Conservation (phyloP, 1,140 invertebrate genomes). For the Drosophila miranda region DNA sequence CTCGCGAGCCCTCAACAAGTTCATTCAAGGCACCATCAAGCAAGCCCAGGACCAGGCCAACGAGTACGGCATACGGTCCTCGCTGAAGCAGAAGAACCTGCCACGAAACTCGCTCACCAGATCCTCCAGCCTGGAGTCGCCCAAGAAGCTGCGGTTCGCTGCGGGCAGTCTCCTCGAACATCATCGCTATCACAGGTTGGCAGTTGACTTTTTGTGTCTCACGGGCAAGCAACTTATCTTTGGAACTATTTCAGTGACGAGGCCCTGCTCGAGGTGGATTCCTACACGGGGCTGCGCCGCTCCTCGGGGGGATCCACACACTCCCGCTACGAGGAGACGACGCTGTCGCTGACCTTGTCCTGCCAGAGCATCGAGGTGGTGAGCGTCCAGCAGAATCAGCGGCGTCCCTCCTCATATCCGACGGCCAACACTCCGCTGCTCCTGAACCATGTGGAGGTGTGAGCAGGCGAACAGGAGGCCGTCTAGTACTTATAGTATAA, state of each 20-base stretch:
- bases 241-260: slow-evolving; percentile 83
- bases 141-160: slow-evolving; percentile 90
- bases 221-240: neutral
- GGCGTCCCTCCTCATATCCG: slow-evolving; percentile 72
- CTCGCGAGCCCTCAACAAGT: slow-evolving; percentile 73
- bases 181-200: slow-evolving; percentile 84
- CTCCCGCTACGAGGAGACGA: slow-evolving; percentile 76
- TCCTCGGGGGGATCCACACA: slow-evolving; percentile 76
- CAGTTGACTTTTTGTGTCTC: no score
- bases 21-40: slow-evolving; percentile 73
- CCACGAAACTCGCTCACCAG: slow-evolving; percentile 81
- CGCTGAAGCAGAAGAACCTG: slow-evolving; percentile 84
- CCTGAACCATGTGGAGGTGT: slow-evolving; percentile 76
- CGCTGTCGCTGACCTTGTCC: slow-evolving; percentile 80
- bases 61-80: slow-evolving; percentile 84
- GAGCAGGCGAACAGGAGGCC: neutral
- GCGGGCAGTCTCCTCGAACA: slow-evolving; percentile 87
- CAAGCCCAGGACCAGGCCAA: slow-evolving; percentile 59
- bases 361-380: slow-evolving; percentile 83
- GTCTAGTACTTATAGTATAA: slow-evolving; percentile 23
- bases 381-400: slow-evolving; percentile 42
- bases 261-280: slow-evolving; percentile 84
- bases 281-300: slow-evolving; percentile 77
- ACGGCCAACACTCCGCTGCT: slow-evolving; percentile 77
- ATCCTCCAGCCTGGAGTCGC: slow-evolving; percentile 90